Base-by-base conservation (phyloP, 1,140 invertebrate genomes). In the Leucophenga varia region DNA sequence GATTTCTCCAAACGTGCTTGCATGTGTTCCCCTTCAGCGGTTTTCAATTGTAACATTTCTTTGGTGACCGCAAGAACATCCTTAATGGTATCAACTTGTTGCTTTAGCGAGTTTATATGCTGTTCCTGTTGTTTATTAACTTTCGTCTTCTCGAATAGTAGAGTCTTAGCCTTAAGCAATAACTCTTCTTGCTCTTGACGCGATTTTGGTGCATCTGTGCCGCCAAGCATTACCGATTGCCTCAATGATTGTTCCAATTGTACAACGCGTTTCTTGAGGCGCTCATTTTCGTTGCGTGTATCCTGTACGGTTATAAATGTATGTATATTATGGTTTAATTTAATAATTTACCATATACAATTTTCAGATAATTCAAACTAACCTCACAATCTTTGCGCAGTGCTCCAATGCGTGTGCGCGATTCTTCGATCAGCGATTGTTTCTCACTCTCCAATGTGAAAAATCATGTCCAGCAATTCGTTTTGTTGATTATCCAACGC, bases 61-160 rank as follows among this genome's bases (percentile, higher is more conserved):
- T 88, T 89, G 2, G 87, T 89, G 32, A 90, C 88, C 7, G 79
- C 73, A 8, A 89, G 80, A 2, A 90, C 88, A 52, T 91, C 88
- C 70, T 88, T 89, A 16, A 90, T 74, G 2, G 87, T 86, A 14
- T 80, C 72, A 3, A 88, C 84, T 63, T 89, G 87, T 20, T 81
- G 82, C 13, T 79, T 83, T 6, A 88, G 65, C 0, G 86, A 85
- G 30, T 81, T 80, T 22, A 88, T 88, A 64, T 88, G 86, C 48
- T 85, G 76, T 68, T 89, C 86, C 64, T 88, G 86, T 67, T 86
- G 87, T 57, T 84, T 84, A 42, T 83, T 82, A 54, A 84, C 79
- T 77, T 86, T 86, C 2, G 82, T 85, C 56, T 85, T 85, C 52
- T 86, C 84, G 57, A 85, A 85, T 14, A 86, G 80, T 64, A 86